Conservation (phyloP, 2,888 invertebrate genomes). For the Caenorhabditis sp. region DNA sequence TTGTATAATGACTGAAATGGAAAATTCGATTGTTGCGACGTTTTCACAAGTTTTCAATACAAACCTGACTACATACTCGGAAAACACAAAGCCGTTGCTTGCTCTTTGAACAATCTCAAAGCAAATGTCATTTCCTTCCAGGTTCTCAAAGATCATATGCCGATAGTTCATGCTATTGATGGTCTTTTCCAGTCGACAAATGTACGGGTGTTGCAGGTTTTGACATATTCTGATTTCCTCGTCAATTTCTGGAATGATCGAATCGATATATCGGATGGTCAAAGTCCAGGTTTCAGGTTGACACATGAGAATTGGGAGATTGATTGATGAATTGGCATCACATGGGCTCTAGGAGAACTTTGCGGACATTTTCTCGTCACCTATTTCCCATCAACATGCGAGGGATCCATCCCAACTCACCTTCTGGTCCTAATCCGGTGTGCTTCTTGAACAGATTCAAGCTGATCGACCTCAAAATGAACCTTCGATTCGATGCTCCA, state of each 20-base stretch:
- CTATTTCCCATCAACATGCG: too few relatives aligned
- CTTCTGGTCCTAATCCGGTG: conserved; percentile 53
- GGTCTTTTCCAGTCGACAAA: conserved; percentile 92
- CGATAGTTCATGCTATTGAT: conserved; percentile 62
- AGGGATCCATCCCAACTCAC: too few relatives aligned
- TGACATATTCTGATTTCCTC: conserved; percentile 95
- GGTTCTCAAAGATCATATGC: conserved; percentile 82
- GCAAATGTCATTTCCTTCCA: conserved; percentile 98
- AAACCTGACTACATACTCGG: conserved; percentile 98
- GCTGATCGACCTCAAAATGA: conserved; percentile 38
- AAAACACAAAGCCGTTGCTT: conserved; percentile 96
- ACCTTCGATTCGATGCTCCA: conserved; percentile 38
- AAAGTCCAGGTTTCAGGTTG: conserved; percentile 88
- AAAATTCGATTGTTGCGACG: background rate
- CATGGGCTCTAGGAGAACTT: conserved; percentile 83
- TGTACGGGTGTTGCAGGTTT: conserved; percentile 98
- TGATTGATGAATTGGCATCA: conserved; percentile 79
- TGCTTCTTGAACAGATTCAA: conserved; percentile 45
- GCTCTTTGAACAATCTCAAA: conserved; percentile 86
- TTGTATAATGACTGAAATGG: conserved; percentile 93
- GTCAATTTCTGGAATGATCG: conserved; percentile 84
- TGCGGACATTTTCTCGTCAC: conserved; percentile 32
- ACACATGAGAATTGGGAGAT: conserved; percentile 93
- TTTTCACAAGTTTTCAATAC: background rate
- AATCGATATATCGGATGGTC: conserved; percentile 78